Evolutionary conservation across 2,797 vertebrate genomes (phyloP), one percentile per base, ranked within the genome.

Genomic region (Thamnophis elegans): DNA sequence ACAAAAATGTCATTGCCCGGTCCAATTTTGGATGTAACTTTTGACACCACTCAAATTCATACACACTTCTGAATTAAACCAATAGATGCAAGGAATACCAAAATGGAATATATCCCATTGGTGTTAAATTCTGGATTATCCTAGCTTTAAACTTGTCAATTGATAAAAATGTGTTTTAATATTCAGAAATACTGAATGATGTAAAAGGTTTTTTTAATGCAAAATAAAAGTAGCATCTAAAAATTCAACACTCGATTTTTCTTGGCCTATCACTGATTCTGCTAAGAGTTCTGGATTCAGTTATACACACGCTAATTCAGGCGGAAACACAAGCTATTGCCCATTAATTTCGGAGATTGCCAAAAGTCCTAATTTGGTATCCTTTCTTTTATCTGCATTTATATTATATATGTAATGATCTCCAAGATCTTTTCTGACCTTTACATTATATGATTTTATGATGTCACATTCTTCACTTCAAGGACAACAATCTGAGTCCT

Each of bases 211-310:
- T 42, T 18, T 78, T 42, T 4, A 73, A 78, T 78, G 18, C 9
- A 20, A 42, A 93, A 91, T 42, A 95, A 92, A 68, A 25, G 8
- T 87, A 65, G 90, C 89, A 53, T 89, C n/a, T 14, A 9, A 91
- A 87, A 86, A 93, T 26, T 6, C 22, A 62, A 88, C 12, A 42
- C 85, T 92, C 89, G 32, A 90, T 82, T 93, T 93, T 1, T 5
- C 90, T 95, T 94, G 92, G 87, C 11, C 90, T 54, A 53, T 82
- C 73, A 28, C 82, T 93, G 51, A 90, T 88, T 87, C 82, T 91
- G 9, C 1, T 2, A 91, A 42, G 12, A 54, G 18, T 22, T 3
- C 32, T 78, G 32, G 18, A 20, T 22, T 78, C 8, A 22, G 32
- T 28, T 28, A 7, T 54, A 28, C 6, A 28, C 53, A 18, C 3